Evolutionary conservation across 2,888 invertebrate species (phyloP), one percentile per base, ranked within the genome.

Genomic region (Nymphalis polychloros): DNA sequence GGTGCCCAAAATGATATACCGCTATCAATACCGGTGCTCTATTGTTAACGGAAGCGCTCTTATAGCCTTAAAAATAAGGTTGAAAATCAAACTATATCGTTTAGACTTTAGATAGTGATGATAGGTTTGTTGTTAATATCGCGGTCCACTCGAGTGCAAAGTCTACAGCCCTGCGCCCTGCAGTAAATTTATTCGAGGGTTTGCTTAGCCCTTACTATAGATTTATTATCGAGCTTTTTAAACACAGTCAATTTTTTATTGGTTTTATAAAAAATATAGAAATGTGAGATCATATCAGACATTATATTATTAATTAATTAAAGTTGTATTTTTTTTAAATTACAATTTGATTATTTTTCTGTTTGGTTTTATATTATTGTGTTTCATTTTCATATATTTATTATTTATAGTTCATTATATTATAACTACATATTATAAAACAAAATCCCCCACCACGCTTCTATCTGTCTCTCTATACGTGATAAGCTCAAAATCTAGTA

Each of bases 91-190:
- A n/a, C 7, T 47, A n/a, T 23, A 48, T 35, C n/a, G 19, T 47
- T 46, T 31, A 60, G 52, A 31, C 46, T 23, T 59, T 31, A 53
- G 65, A 66, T 66, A 66, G 65, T 63, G 63, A 67, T 60, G 67
- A 61, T 67, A 61, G 67, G 70, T 67, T 64, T 60, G 57, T 67
- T 70, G 67, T 70, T 70, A 70, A 70, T 70, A 70, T 70, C 69
- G 65, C 63, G 67, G 83, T 79, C 79, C 81, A 76, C 67, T 81
- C 81, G 78, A 87, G 85, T 84, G 86, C 84, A 82, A 72, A 82
- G 85, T 81, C 82, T 76, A 86, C 85, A 86, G 74, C 75, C 75
- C 68, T 61, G 55, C 68, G 62, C 65, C 70, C 74, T 73, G 74
- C 73, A 72, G 61, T 71, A 71, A 71, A 72, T 71, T 69, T 59